Conservation (phyloP, 1,140 invertebrate genomes). For the Drosophila varians region DNA sequence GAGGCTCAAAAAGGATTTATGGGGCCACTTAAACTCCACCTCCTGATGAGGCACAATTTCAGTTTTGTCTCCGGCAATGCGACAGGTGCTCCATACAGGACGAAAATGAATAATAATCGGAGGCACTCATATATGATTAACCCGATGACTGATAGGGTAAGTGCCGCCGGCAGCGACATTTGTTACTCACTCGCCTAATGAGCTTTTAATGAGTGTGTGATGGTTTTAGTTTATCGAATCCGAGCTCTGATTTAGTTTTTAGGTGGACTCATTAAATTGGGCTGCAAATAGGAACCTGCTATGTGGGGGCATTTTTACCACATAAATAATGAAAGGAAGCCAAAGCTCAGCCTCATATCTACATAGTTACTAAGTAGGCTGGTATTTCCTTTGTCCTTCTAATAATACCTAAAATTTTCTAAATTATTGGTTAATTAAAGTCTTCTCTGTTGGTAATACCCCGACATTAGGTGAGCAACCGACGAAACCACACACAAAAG, state of each 20-base stretch:
- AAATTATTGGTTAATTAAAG: conserved; percentile 30
- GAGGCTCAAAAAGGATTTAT: conserved; percentile 42
- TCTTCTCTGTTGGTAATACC: conserved; percentile 22
- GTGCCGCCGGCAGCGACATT: conserved; percentile 26
- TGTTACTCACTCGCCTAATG: conserved; percentile 21
- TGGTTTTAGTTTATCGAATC: conserved; percentile 16
- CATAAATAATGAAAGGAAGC: background rate
- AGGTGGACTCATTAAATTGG: conserved; percentile 3
- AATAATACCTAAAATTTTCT: background rate
- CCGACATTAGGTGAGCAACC: conserved; percentile 25
- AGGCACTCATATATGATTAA: conserved; percentile 36
- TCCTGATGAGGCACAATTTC: conserved; percentile 20
- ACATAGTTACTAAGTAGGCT: too few relatives aligned
- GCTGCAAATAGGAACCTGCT: background rate
- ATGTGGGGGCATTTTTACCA: background rate
- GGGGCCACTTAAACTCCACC: conserved; percentile 26
- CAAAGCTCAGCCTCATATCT: too few relatives aligned
- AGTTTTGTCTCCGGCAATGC: conserved; percentile 16
- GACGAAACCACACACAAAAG: conserved; percentile 27
- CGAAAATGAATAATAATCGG: conserved; percentile 47
- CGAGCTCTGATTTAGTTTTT: background rate
- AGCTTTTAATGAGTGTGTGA: conserved; percentile 31
- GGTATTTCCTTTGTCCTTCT: background rate
- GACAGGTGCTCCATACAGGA: conserved; percentile 40
- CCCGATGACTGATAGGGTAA: conserved; percentile 42